Percentiles rank a stretch among this genome's conserved stretches.
phyloP scores from a whole-genome alignment of 2,113 vertebrate genomes.

The Tachysurus fulvidraco region DNA sequence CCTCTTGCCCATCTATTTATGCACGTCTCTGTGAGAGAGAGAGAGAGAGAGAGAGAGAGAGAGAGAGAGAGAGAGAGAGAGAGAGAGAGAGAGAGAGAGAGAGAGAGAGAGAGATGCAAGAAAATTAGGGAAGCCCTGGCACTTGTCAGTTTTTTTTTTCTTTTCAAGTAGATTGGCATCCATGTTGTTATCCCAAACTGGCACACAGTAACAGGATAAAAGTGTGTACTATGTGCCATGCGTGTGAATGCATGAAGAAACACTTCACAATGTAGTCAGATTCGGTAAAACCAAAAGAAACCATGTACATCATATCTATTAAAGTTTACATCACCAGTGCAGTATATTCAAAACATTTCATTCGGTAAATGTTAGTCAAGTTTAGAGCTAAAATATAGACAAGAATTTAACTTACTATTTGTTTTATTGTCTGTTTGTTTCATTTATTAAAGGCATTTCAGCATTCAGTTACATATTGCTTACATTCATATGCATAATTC shows the following conservation, averaged over 20 bases:
- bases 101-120: background rate
- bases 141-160: constrained; percentile 34
- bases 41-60: constrained; percentile 17
- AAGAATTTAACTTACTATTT: background rate
- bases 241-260: constrained; percentile 1
- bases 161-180: constrained; percentile 33
- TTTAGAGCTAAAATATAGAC: constrained; percentile 3
- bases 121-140: constrained; percentile 23
- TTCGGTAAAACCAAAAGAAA: background rate
- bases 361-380: background rate
- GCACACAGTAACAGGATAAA: constrained; percentile 33
- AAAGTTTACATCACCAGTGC: background rate
- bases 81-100: background rate
- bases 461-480: background rate
- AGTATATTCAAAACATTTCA: background rate
- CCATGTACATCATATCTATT: background rate
- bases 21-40: constrained; percentile 37
- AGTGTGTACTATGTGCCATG: constrained; percentile 19
- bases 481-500: background rate
- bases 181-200: constrained; percentile 50
- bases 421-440: background rate
- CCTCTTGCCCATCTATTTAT: constrained; percentile 47
- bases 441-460: background rate
- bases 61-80: background rate
- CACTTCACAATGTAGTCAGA: constrained; percentile 9